phyloP scores from a whole-genome alignment of 23 tunicate genomes.

The Styela clava region DNA sequence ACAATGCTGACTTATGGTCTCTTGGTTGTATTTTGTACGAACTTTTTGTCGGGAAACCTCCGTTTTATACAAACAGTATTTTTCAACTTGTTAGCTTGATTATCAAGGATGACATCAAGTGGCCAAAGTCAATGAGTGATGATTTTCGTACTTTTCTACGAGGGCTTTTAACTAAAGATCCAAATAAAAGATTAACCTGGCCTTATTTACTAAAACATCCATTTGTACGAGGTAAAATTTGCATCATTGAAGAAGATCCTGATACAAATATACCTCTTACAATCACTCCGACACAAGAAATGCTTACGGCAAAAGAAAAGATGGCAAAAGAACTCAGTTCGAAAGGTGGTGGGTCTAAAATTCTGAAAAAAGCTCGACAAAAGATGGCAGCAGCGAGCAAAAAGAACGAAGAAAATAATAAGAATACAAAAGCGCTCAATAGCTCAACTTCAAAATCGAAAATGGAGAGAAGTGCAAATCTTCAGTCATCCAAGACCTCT shows the following conservation, averaged over 20 bases:
- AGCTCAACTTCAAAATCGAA: not conserved
- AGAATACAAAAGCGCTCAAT: not conserved
- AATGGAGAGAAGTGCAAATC: not conserved
- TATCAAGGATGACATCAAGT: slow-evolving; percentile 85
- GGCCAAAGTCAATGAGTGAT: slow-evolving; percentile 81
- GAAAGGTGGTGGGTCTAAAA: slow-evolving; percentile 77
- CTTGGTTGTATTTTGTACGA: slow-evolving; percentile 90
- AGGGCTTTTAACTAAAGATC: slow-evolving; percentile 82
- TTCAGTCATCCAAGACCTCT: not conserved
- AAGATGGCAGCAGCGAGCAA: slow-evolving; percentile 47
- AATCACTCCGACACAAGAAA: slow-evolving; percentile 44
- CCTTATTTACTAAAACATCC: slow-evolving; percentile 88
- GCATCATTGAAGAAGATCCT: slow-evolving; percentile 37
- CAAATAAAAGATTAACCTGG: slow-evolving; percentile 73
- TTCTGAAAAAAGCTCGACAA: slow-evolving; percentile 70
- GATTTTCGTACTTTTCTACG: slow-evolving; percentile 65
- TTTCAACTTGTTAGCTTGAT: slow-evolving; percentile 83
- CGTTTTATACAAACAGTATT: slow-evolving; percentile 91
- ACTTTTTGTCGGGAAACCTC: slow-evolving; percentile 82
- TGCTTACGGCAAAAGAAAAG: slow-evolving; percentile 61
- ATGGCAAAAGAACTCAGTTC: slow-evolving; percentile 46
- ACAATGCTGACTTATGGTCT: slow-evolving; percentile 91
- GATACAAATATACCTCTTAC: slow-evolving; percentile 40
- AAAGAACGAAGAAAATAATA: slow-evolving; percentile 19
- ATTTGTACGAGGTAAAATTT: slow-evolving; percentile 57